phyloP scores from a whole-genome alignment of 1,140 invertebrate species.

The Chrysopa pallens region DNA sequence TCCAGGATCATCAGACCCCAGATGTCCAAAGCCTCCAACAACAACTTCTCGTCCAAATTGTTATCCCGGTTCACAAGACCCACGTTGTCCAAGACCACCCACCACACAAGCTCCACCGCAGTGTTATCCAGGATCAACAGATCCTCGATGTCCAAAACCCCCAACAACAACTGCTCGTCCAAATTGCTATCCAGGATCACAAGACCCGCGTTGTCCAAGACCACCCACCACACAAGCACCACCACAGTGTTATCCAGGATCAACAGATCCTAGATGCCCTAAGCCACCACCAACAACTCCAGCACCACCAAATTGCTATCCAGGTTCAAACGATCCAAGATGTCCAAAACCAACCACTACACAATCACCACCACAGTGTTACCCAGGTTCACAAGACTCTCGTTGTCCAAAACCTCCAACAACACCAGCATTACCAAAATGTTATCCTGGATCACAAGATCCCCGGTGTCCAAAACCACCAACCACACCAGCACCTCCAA shows the following conservation, averaged over 20 bases:
- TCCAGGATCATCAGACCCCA: conserved; percentile 19
- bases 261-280: conserved; percentile 19
- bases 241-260: conserved; percentile 16
- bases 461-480: too few relatives aligned
- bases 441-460: too few relatives aligned
- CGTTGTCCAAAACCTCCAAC: conserved; percentile 19
- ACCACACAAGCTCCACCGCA: too few relatives aligned
- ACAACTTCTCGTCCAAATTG: conserved; percentile 12
- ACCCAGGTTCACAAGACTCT: conserved; percentile 21
- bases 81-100: conserved; percentile 16
- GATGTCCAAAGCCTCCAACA: conserved; percentile 14
- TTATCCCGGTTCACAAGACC: conserved; percentile 16
- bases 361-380: conserved; percentile 17
- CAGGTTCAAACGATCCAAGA: conserved; percentile 14
- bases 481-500: too few relatives aligned
- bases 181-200: too few relatives aligned
- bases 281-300: conserved; percentile 9
- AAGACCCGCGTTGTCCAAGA: too few relatives aligned
- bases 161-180: too few relatives aligned
- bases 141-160: too few relatives aligned
- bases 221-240: conserved; percentile 6
- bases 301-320: conserved; percentile 14
- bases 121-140: too few relatives aligned
- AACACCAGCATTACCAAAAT: conserved; percentile 13
- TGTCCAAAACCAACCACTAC: conserved; percentile 11